Evolutionary conservation across 1,140 invertebrate species (phyloP).

Genomic region (Drosophila pectinifera): DNA sequence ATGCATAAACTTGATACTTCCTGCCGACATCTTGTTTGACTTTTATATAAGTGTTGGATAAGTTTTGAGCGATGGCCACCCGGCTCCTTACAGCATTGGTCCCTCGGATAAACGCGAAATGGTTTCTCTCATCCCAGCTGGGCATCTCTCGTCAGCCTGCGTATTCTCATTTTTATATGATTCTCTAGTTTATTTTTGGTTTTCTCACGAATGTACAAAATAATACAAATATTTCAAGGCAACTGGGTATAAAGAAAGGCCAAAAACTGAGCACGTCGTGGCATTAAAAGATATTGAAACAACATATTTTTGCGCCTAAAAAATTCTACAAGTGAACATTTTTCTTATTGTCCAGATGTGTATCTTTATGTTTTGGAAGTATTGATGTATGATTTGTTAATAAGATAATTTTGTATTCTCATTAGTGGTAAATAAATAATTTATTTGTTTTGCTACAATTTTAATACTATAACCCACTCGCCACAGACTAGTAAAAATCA

Average conservation of each 20-base stretch:
- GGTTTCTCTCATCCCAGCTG: constrained; percentile 4
- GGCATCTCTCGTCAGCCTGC: constrained; percentile 3
- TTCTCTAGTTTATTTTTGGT: constrained; percentile 48
- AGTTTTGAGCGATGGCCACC: constrained; percentile 9
- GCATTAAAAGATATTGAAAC: constrained; percentile 26
- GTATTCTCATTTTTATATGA: neutral
- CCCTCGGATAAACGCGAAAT: constrained; percentile 5
- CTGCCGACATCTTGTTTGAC: constrained; percentile 27
- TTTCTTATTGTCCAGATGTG: neutral
- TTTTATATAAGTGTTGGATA: constrained; percentile 58
- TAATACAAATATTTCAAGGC: constrained; percentile 51
- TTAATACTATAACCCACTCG: constrained; percentile 1
- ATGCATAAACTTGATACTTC: constrained; percentile 52
- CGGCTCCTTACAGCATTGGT: neutral
- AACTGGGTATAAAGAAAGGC: constrained; percentile 10
- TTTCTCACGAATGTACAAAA: neutral
- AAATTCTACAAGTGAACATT: neutral
- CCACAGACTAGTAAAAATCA: neutral
- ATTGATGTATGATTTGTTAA: neutral
- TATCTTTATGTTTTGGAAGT: neutral
- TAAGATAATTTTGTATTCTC: neutral
- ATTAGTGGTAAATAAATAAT: neutral
- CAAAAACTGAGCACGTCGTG: constrained; percentile 20
- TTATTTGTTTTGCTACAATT: neutral
- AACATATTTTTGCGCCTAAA: neutral